A percentile compares a stretch with the other conserved stretches of the same genome.
These are phyloP conservation scores for Pimpla rufipes DNA, from an alignment of 2,888 invertebrate genomes.

Conservation along the genomic window DNA sequence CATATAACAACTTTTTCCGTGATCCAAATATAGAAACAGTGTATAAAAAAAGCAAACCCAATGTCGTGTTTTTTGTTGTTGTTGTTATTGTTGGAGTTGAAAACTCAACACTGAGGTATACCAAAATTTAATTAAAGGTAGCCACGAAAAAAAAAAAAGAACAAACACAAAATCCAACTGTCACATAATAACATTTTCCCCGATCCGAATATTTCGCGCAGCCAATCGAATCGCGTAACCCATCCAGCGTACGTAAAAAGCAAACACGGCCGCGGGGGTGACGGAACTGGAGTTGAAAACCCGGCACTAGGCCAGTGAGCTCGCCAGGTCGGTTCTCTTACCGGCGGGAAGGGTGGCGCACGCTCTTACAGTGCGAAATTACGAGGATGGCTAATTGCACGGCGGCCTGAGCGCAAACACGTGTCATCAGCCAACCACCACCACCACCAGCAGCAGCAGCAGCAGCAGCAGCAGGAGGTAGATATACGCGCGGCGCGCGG, in stretches of 20 bases:
- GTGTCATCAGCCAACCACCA: constrained; percentile 81
- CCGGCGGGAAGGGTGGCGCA: constrained; percentile 64
- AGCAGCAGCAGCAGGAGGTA: constrained; percentile 2
- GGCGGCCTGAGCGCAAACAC: constrained; percentile 81
- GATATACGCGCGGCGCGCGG: constrained; percentile 15
- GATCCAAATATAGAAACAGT: too few species aligned
- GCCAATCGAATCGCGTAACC: background rate
- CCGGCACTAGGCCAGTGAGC: constrained; percentile 63
- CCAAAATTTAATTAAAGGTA: too few species aligned
- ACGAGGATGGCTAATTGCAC: constrained; percentile 81
- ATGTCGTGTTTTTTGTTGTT: too few species aligned
- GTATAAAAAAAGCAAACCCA: too few species aligned
- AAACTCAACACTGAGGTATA: too few species aligned
- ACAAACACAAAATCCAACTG: too few species aligned
- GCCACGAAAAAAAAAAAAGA: too few species aligned
- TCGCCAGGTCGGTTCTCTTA: constrained; percentile 2
- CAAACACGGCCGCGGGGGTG: background rate
- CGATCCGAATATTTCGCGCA: background rate
- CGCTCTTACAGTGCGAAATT: constrained; percentile 79
- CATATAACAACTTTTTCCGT: too few species aligned
- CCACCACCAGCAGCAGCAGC: constrained; percentile 27
- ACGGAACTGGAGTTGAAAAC: constrained; percentile 21
- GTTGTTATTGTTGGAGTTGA: too few species aligned
- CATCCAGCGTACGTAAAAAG: background rate
- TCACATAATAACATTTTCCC: background rate